Evolutionary conservation across 2,888 invertebrate genomes (phyloP).

Genomic region (Rhamnusium bicolor): DNA sequence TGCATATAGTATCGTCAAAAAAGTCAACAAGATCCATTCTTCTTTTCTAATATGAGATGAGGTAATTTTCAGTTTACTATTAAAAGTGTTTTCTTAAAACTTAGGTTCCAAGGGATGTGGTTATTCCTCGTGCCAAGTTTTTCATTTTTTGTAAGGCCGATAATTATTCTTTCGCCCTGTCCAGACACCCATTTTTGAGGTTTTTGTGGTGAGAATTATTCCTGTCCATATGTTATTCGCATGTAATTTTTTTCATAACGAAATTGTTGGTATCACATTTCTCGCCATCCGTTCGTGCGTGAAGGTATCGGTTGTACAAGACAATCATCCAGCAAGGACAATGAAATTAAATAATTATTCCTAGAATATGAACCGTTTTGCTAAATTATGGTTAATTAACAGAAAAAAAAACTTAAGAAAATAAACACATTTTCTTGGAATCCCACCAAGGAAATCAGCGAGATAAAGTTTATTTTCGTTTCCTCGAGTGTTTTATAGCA

Average conservation of each 20-base stretch:
- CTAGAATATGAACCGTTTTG: constrained; percentile 22
- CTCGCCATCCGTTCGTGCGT: not conserved
- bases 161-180: too few species aligned
- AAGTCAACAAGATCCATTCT: too few species aligned
- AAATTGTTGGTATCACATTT: not conserved
- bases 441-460: not conserved
- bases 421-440: constrained; percentile 2
- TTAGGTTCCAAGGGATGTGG: too few species aligned
- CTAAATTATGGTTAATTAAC: constrained; percentile 19
- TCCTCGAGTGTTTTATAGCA: not conserved
- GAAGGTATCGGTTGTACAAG: constrained; percentile 12
- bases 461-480: not conserved
- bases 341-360: constrained; percentile 28
- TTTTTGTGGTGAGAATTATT: not conserved
- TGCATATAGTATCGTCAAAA: too few species aligned
- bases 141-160: too few species aligned
- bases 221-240: not conserved
- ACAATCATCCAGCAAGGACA: constrained; percentile 23
- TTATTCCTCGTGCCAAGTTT: too few species aligned
- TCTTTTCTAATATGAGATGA: too few species aligned
- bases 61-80: too few species aligned
- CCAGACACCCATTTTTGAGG: not conserved
- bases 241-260: not conserved
- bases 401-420: not conserved
- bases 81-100: too few species aligned